Conservation (phyloP, 2,888 invertebrate species). For the Lithophane semibrunnea region DNA sequence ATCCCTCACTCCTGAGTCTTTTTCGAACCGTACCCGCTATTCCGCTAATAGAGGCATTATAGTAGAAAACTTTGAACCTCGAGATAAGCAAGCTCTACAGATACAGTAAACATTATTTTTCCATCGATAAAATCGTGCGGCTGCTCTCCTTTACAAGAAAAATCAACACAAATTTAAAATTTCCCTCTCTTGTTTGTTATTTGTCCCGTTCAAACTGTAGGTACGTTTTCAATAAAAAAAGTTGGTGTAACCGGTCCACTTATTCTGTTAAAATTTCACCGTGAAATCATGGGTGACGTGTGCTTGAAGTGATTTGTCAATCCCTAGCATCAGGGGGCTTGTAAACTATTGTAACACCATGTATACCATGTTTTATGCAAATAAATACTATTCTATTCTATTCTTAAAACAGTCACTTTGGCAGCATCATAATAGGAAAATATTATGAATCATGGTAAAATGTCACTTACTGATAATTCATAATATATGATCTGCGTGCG, state of each 20-base stretch:
- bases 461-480: no score
- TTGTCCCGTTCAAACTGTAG: conserved; percentile 50
- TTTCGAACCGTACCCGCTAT: neutral
- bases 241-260: neutral
- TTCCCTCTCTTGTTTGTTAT: conserved; percentile 55
- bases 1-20: neutral
- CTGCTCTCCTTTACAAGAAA: conserved; percentile 36
- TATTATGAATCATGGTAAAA: no score
- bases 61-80: neutral
- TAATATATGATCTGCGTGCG: no score
- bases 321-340: neutral
- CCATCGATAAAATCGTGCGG: conserved; percentile 22
- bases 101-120: conserved; percentile 19
- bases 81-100: neutral
- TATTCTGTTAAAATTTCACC: neutral
- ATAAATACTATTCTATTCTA: no score
- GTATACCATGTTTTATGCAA: no score
- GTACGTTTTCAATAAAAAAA: conserved; percentile 44
- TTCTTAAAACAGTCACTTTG: no score
- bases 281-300: neutral
- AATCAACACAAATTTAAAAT: conserved; percentile 45
- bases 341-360: no score
- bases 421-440: no score
- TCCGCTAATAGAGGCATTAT: neutral
- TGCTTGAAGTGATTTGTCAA: neutral